These are phyloP conservation scores for Apteryx mantelli DNA, from an alignment of 2,113 vertebrate species.

Conservation along the genomic window DNA sequence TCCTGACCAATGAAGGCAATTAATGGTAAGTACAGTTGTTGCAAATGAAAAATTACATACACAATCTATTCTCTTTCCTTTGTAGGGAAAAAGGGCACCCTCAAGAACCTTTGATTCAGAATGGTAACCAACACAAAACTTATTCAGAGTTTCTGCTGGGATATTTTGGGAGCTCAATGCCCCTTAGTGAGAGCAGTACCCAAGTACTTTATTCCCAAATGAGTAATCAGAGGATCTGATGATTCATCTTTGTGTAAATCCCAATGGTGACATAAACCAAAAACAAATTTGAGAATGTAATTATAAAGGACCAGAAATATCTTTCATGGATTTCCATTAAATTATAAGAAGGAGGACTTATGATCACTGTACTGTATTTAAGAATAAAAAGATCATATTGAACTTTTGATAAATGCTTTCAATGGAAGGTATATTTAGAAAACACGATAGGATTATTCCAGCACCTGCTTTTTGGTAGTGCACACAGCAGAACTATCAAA, in stretches of 20 bases:
- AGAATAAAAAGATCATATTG: background rate
- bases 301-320: background rate
- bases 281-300: background rate
- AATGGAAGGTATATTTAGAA: slow-evolving; percentile 10
- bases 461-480: slow-evolving; percentile 43
- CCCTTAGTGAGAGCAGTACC: background rate
- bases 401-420: slow-evolving; percentile 14
- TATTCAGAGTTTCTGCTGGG: background rate
- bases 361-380: background rate
- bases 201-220: background rate
- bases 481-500: background rate
- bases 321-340: background rate
- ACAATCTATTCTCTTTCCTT: background rate
- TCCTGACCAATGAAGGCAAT: too few species aligned
- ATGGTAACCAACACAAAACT: background rate
- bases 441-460: slow-evolving; percentile 36
- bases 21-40: background rate
- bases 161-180: background rate
- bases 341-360: background rate
- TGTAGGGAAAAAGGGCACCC: background rate
- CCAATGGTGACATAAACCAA: background rate
- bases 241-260: background rate
- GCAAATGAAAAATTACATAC: background rate
- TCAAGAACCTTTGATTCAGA: background rate
- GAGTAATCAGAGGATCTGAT: background rate